Evolutionary conservation across 2,797 vertebrate species (phyloP).

Genomic region (Paratrypauchen microcephalus): DNA sequence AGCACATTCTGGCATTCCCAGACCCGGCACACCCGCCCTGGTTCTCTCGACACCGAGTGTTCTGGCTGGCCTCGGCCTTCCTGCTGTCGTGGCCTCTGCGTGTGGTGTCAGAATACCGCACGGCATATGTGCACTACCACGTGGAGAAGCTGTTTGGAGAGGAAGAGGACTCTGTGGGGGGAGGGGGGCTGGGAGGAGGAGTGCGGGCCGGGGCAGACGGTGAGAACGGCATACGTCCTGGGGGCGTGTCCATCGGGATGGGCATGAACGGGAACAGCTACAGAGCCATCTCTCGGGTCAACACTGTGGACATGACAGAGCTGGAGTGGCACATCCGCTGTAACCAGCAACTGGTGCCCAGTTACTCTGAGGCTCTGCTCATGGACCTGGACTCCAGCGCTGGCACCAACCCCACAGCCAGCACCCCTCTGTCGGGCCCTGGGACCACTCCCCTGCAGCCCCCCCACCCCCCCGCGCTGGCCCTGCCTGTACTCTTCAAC

Average conservation of each 20-base stretch:
- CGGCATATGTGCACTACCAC: conserved; percentile 88
- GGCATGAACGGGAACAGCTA: conserved; percentile 71
- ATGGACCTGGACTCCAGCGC: conserved; percentile 79
- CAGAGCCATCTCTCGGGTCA: conserved; percentile 83
- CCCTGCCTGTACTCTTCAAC: conserved; percentile 75
- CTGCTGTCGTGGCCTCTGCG: conserved; percentile 88
- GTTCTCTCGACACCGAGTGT: conserved; percentile 84
- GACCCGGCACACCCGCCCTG: conserved; percentile 85
- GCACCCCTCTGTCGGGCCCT: conserved; percentile 65
- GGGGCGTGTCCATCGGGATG: conserved; percentile 38
- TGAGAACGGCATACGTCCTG: conserved; percentile 61
- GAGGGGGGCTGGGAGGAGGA: conserved; percentile 53
- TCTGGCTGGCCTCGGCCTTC: conserved; percentile 86
- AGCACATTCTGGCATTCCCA: conserved; percentile 87
- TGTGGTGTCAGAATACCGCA: conserved; percentile 85
- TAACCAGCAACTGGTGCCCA: conserved; percentile 91
- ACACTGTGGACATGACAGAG: conserved; percentile 91
- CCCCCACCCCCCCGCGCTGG: conserved; percentile 48
- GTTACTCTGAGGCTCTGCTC: conserved; percentile 88
- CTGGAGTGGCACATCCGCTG: conserved; percentile 92
- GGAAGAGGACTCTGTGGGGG: conserved; percentile 69
- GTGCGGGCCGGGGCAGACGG: conserved; percentile 56
- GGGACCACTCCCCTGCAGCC: conserved; percentile 44
- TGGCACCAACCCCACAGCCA: conserved; percentile 60
- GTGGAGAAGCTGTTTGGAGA: conserved; percentile 92